A percentile compares a stretch with the other conserved stretches of the same genome.
Conservation (phyloP, 2,113 vertebrate genomes). For the Xiphophorus couchianus region DNA sequence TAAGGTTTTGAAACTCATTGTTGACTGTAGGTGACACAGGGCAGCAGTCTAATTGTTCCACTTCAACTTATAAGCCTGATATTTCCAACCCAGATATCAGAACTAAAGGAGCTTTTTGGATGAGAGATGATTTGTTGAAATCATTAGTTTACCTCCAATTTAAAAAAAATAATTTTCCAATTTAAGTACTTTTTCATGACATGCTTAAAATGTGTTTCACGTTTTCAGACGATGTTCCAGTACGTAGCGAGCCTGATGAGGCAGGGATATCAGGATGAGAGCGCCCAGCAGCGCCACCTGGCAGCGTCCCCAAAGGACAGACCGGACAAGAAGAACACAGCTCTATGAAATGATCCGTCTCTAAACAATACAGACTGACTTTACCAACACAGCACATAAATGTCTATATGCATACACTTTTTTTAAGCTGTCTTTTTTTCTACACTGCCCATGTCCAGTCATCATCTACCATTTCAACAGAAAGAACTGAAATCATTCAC, state of each 20-base stretch:
- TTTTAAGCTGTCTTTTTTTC: slow-evolving; percentile 44
- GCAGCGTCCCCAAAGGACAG: slow-evolving; percentile 62
- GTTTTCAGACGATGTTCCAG: slow-evolving; percentile 76
- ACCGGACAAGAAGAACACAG: slow-evolving; percentile 73
- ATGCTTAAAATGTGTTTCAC: not conserved
- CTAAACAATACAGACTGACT: slow-evolving; percentile 10
- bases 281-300: slow-evolving; percentile 40
- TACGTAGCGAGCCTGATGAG: slow-evolving; percentile 78
- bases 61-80: no score
- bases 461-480: slow-evolving; percentile 10
- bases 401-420: slow-evolving; percentile 62
- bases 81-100: no score
- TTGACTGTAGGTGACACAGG: no score
- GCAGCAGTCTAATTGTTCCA: no score
- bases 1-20: no score
- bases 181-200: not conserved
- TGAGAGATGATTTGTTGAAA: no score
- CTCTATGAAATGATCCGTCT: slow-evolving; percentile 54
- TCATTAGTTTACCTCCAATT: no score
- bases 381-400: slow-evolving; percentile 24
- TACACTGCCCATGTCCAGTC: slow-evolving; percentile 26
- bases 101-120: no score
- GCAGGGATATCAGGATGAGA: slow-evolving; percentile 77
- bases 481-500: slow-evolving; percentile 5
- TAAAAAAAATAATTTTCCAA: no score